These are phyloP conservation scores for Sphaerophoria taeniata DNA, from an alignment of 2,888 invertebrate genomes.

Conservation along the genomic window DNA sequence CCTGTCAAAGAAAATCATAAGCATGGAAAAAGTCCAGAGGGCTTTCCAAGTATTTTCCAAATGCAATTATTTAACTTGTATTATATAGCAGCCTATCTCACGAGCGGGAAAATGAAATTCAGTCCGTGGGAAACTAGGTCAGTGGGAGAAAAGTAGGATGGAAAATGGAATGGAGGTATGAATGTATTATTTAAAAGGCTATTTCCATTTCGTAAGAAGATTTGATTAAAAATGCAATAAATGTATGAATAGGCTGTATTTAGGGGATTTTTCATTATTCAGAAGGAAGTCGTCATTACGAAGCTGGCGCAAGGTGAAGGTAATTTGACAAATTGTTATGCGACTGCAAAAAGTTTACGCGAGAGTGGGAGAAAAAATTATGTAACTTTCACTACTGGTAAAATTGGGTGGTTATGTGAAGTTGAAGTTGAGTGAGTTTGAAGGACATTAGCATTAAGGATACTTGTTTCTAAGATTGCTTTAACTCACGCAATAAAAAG, in stretches of 20 bases:
- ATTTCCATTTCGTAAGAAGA: conserved; percentile 43
- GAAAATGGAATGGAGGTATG: neutral
- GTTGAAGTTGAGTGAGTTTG: no score
- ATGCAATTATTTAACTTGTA: conserved; percentile 58
- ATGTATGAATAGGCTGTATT: conserved; percentile 46
- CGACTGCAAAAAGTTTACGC: neutral
- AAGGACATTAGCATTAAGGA: no score
- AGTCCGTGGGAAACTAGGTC: conserved; percentile 45
- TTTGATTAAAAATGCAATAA: conserved; percentile 71
- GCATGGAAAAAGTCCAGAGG: conserved; percentile 29
- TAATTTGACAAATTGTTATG: conserved; percentile 25
- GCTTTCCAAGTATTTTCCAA: conserved; percentile 38
- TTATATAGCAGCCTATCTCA: neutral
- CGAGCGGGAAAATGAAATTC: conserved; percentile 25
- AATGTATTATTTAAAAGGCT: conserved; percentile 55
- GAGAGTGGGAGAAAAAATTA: no score
- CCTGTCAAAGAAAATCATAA: conserved; percentile 21
- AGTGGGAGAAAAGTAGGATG: conserved; percentile 43
- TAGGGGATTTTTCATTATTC: conserved; percentile 28
- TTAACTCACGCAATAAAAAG: no score
- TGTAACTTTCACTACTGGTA: no score
- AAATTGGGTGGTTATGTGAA: no score
- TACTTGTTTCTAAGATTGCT: no score
- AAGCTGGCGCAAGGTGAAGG: conserved; percentile 25
- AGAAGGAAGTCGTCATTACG: conserved; percentile 12